Percentiles rank a stretch among this genome's conserved stretches.
Conservation (phyloP, 2,888 invertebrate species). For the Pristionchus fissidentatus region DNA sequence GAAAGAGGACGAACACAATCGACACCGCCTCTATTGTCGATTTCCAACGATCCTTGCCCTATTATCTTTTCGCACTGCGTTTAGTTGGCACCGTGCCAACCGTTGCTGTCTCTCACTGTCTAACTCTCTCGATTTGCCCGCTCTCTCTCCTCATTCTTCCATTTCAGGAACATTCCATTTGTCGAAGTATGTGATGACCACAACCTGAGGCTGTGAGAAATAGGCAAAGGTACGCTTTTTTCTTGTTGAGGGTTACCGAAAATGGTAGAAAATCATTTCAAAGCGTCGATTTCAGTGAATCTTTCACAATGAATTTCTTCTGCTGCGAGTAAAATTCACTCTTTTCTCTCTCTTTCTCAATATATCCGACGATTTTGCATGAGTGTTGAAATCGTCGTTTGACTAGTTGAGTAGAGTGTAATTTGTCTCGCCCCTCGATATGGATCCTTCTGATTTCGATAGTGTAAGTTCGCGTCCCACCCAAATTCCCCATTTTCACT, state of each 20-base stretch:
- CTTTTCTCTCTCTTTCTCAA: not conserved
- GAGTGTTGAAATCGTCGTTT: constrained; percentile 18
- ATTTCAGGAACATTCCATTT: constrained; percentile 11
- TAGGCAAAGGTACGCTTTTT: not conserved
- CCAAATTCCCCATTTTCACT: not conserved
- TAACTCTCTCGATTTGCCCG: not conserved
- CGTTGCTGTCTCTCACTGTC: too few relatives aligned
- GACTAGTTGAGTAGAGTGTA: not conserved
- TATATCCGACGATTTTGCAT: constrained; percentile 18
- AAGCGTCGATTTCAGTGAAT: not conserved
- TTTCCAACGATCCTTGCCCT: too few relatives aligned
- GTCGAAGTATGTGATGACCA: constrained; percentile 31
- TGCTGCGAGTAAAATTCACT: not conserved
- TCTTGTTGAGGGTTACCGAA: not conserved
- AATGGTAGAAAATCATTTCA: not conserved
- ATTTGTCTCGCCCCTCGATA: not conserved
- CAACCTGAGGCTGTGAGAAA: constrained; percentile 7
- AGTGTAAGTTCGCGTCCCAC: constrained; percentile 7
- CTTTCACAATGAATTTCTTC: constrained; percentile 11
- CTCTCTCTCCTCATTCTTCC: not conserved
- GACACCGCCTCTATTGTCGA: too few relatives aligned
- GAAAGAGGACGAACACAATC: too few relatives aligned
- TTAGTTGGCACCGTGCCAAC: too few relatives aligned
- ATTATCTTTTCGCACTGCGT: too few relatives aligned
- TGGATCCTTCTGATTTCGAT: constrained; percentile 16